phyloP scores from a whole-genome alignment of 2,888 invertebrate species.

The Zhuqinia jingwanae region DNA sequence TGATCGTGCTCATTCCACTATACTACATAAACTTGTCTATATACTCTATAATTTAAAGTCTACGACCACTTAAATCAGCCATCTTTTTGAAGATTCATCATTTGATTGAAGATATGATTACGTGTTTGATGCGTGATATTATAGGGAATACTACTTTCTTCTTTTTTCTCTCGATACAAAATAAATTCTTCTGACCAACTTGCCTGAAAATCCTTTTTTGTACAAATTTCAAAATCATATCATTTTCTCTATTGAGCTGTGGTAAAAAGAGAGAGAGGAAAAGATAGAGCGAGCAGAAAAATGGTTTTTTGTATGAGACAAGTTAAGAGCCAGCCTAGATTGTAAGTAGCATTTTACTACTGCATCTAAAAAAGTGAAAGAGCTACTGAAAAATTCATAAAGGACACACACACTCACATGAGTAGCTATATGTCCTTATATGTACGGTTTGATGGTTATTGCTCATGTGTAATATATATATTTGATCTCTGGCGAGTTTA shows the following conservation, averaged over 20 bases:
- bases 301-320: not conserved
- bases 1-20: not conserved
- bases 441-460: not conserved
- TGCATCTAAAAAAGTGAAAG: not conserved
- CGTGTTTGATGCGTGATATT: not conserved
- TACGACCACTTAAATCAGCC: slow-evolving; percentile 24
- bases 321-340: not conserved
- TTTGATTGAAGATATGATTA: slow-evolving; percentile 20
- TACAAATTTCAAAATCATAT: not conserved
- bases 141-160: not conserved
- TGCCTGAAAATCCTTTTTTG: slow-evolving; percentile 12
- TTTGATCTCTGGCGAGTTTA: not conserved
- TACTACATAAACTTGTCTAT: not conserved
- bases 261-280: not conserved
- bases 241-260: not conserved
- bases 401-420: slow-evolving; percentile 48
- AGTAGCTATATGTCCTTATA: no score
- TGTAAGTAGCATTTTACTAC: not conserved
- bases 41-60: slow-evolving; percentile 25
- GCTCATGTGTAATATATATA: slow-evolving; percentile 23
- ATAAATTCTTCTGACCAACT: not conserved
- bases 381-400: slow-evolving; percentile 64
- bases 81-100: slow-evolving; percentile 31
- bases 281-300: not conserved
- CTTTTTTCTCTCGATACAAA: no score